Conservation (phyloP, 2,113 vertebrate species). For the Phrynosoma platyrhinos region DNA sequence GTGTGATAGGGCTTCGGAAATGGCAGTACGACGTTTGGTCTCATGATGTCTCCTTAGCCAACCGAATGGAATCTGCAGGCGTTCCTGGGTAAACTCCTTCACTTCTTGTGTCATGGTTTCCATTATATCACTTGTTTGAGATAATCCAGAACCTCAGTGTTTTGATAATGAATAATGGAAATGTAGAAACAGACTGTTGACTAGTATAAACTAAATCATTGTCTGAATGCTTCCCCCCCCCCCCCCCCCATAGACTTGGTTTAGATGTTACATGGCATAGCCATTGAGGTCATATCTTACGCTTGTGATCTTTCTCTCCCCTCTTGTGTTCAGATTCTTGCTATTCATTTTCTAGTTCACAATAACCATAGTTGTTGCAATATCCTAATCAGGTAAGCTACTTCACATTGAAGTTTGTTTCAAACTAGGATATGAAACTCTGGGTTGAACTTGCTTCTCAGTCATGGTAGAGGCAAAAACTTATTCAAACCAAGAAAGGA, state of each 20-base stretch:
- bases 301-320: neutral
- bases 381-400: neutral
- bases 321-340: no score
- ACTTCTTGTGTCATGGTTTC: neutral
- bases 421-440: neutral
- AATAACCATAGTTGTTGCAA: neutral
- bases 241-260: neutral
- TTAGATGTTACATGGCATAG: neutral
- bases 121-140: neutral
- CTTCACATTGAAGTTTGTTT: neutral
- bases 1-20: slow-evolving; percentile 95
- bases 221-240: neutral
- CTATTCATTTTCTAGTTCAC: neutral
- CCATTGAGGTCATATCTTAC: neutral
- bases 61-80: slow-evolving; percentile 97
- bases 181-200: neutral
- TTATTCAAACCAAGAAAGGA: no score
- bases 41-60: slow-evolving; percentile 95
- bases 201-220: neutral
- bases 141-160: neutral
- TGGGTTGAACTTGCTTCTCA: neutral
- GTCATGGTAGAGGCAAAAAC: no score
- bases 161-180: neutral
- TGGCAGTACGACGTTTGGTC: slow-evolving; percentile 99
- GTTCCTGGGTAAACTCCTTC: slow-evolving; percentile 87